phyloP scores from a whole-genome alignment of 2,113 vertebrate species.

The Rallus limicola region DNA sequence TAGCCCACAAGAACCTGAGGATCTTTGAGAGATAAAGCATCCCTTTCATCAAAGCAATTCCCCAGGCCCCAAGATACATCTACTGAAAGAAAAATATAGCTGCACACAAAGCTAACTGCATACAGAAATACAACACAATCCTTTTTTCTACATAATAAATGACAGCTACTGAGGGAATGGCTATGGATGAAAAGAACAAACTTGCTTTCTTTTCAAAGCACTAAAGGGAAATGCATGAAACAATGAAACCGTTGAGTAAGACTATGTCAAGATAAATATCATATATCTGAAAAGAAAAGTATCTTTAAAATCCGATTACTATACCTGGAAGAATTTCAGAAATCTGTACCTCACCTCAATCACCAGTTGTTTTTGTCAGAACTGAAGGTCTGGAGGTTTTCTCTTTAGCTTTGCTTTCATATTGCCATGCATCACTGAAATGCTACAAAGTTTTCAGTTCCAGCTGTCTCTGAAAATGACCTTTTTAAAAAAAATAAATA shows the following conservation, averaged over 20 bases:
- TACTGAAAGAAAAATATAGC: conserved; percentile 43
- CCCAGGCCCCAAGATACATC: background rate
- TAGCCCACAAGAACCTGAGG: background rate
- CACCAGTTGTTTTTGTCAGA: background rate
- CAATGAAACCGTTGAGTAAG: conserved; percentile 52
- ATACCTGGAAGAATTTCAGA: conserved; percentile 10
- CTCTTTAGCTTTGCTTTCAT: background rate
- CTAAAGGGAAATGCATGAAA: conserved; percentile 21
- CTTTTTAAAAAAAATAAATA: background rate
- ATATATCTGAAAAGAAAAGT: conserved; percentile 37
- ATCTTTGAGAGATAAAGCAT: background rate
- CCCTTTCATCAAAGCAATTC: conserved; percentile 47
- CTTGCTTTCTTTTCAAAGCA: conserved; percentile 46
- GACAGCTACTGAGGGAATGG: conserved; percentile 6
- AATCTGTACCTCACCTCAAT: background rate
- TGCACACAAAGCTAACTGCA: conserved; percentile 2
- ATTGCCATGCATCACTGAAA: background rate
- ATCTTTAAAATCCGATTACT: conserved; percentile 51
- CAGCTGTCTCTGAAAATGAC: background rate
- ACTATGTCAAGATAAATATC: conserved; percentile 45
- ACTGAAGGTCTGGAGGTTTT: background rate
- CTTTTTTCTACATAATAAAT: conserved; percentile 17
- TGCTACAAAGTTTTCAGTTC: background rate
- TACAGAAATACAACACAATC: background rate
- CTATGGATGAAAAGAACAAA: conserved; percentile 47